These are phyloP conservation scores for Cyphomyrmex costatus DNA, from an alignment of 1,140 invertebrate genomes.

Conservation along the genomic window DNA sequence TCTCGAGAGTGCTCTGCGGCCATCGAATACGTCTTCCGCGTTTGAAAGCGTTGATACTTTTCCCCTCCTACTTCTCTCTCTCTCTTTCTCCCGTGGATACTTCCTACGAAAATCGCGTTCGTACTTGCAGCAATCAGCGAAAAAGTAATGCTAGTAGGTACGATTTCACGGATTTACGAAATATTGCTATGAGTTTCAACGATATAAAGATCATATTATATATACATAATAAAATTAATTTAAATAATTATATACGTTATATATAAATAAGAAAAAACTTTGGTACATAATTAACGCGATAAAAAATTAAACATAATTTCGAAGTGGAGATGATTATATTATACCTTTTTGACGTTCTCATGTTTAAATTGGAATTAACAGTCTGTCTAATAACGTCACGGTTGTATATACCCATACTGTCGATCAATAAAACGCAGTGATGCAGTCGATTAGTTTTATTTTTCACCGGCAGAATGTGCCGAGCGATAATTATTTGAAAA, in stretches of 20 bases:
- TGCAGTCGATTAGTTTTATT: slow-evolving; percentile 46
- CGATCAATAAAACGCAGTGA: slow-evolving; percentile 51
- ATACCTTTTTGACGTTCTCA: neutral
- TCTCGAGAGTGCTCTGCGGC: slow-evolving; percentile 66
- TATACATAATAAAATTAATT: neutral
- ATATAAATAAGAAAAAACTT: neutral
- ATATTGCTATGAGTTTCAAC: neutral
- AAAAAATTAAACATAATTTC: neutral
- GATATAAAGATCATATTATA: neutral
- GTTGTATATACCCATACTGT: neutral
- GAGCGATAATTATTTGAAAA: slow-evolving; percentile 49
- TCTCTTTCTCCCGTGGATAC: slow-evolving; percentile 60
- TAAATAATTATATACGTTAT: no score
- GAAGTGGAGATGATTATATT: neutral
- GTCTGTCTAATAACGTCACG: neutral
- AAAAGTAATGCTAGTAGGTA: slow-evolving; percentile 25
- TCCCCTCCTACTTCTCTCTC: slow-evolving; percentile 20
- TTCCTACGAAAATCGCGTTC: slow-evolving; percentile 68
- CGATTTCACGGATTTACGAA: slow-evolving; percentile 1
- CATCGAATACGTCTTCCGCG: slow-evolving; percentile 73
- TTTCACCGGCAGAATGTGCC: slow-evolving; percentile 21
- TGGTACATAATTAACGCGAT: neutral
- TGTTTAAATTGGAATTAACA: slow-evolving; percentile 36
- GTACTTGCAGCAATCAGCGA: slow-evolving; percentile 47
- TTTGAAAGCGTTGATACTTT: slow-evolving; percentile 68